Evolutionary conservation across 1,140 invertebrate species (phyloP).

Genomic region (Drosophila kanapiae): DNA sequence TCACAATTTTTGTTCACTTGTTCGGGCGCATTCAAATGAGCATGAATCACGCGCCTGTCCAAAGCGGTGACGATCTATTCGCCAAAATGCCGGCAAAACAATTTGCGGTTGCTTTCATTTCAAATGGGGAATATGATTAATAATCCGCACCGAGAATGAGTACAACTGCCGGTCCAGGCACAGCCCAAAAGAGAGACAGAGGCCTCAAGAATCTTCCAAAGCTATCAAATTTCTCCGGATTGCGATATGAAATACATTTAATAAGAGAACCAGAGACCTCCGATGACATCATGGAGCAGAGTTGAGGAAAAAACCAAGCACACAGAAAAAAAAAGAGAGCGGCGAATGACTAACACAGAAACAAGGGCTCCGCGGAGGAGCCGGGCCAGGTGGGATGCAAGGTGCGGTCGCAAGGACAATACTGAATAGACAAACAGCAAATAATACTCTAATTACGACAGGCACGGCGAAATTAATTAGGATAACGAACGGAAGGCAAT

Average conservation of each 20-base stretch:
- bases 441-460: conserved; percentile 29
- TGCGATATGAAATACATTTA: conserved; percentile 36
- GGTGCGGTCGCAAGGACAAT: conserved; percentile 40
- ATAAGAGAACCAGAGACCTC: conserved; percentile 26
- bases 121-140: conserved; percentile 10
- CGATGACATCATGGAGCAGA: conserved; percentile 66
- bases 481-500: conserved; percentile 26
- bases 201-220: conserved; percentile 10
- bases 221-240: conserved; percentile 31
- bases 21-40: conserved; percentile 28
- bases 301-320: conserved; percentile 37
- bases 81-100: conserved; percentile 16
- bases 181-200: background rate
- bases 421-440: conserved; percentile 26
- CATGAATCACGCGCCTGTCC: conserved; percentile 33
- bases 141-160: background rate
- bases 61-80: conserved; percentile 35
- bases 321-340: conserved; percentile 36
- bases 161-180: background rate
- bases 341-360: conserved; percentile 40
- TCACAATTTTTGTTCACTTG: conserved; percentile 7
- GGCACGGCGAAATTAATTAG: conserved; percentile 55
- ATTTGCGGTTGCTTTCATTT: background rate
- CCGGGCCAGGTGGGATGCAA: conserved; percentile 40
- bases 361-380: conserved; percentile 7